Evolutionary conservation across 1,140 invertebrate genomes (phyloP), one percentile per base, ranked within the genome.

Genomic region (Tribolium madens): DNA sequence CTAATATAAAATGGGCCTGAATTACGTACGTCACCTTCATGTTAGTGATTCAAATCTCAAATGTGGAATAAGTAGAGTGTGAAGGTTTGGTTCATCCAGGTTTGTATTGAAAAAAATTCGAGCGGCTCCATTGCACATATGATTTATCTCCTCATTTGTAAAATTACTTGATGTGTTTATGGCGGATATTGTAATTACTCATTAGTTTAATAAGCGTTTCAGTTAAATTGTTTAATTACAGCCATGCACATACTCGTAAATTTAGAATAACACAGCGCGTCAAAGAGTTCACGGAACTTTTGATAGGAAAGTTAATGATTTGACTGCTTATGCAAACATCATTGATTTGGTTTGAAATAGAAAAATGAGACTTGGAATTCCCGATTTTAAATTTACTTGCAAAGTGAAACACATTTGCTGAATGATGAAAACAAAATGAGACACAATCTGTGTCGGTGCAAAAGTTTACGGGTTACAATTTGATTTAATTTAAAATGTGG

Each of bases 151-250:
- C 2, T n/a, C 52, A 17, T 1, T 17, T 9, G 13, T 0, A n/a
- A 4, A 60, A 31, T 60, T 14, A 10, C 21, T 60, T 26, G 21
- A 13, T 21, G 7, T 60, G 53, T 26, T n/a, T n/a, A n/a, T n/a
- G n/a, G n/a, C n/a, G n/a, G n/a, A n/a, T n/a, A 5, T 26, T 26
- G 17, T 21, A n/a, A 60, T 21, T 21, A 21, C 21, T 26, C 21
- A 26, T 26, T n/a, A n/a, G n/a, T n/a, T n/a, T n/a, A n/a, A n/a
- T n/a, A n/a, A n/a, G n/a, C n/a, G 53, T 60, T 60, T 60, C 17
- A 21, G 6, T 60, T 17, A 60, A 60, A 60, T 64, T 33, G 21
- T 64, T 64, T 64, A 33, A 64, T 64, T 64, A 64, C 21, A 64
- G 18, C 18, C n/a, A n/a, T n/a, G n/a, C n/a, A n/a, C n/a, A n/a